These are phyloP conservation scores for Helicoverpa zea DNA, from an alignment of 1,140 invertebrate genomes.

Conservation along the genomic window DNA sequence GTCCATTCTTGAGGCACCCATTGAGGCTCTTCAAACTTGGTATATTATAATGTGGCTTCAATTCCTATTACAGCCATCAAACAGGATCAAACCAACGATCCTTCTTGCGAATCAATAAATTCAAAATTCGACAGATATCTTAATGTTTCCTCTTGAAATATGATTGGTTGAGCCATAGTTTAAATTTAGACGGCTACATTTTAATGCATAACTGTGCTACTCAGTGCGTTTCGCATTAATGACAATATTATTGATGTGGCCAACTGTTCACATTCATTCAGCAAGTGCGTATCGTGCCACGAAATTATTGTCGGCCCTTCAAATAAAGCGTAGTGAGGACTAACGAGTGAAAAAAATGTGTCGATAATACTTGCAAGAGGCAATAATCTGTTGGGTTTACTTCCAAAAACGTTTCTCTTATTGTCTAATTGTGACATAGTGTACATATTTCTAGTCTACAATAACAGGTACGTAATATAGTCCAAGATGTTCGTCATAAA, in stretches of 20 bases:
- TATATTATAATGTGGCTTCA: too few relatives aligned
- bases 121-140: constrained; percentile 7
- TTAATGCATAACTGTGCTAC: constrained; percentile 43
- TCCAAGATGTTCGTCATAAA: too few relatives aligned
- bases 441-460: too few relatives aligned
- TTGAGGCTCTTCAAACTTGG: too few relatives aligned
- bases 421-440: too few relatives aligned
- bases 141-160: constrained; percentile 32
- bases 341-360: not conserved
- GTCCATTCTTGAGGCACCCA: not conserved
- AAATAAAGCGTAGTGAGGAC: not conserved
- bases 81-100: not conserved
- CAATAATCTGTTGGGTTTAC: too few relatives aligned
- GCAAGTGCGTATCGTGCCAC: not conserved
- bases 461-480: too few relatives aligned
- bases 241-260: constrained; percentile 42
- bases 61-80: not conserved
- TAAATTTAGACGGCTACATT: constrained; percentile 25
- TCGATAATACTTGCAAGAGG: not conserved
- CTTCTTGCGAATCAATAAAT: constrained; percentile 16
- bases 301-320: not conserved
- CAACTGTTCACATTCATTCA: constrained; percentile 50
- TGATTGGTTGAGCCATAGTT: constrained; percentile 9
- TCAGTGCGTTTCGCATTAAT: constrained; percentile 27
- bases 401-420: too few relatives aligned